These are phyloP conservation scores for Phyllostomus hastatus DNA, from an alignment of 2,113 vertebrate genomes.

Conservation along the genomic window DNA sequence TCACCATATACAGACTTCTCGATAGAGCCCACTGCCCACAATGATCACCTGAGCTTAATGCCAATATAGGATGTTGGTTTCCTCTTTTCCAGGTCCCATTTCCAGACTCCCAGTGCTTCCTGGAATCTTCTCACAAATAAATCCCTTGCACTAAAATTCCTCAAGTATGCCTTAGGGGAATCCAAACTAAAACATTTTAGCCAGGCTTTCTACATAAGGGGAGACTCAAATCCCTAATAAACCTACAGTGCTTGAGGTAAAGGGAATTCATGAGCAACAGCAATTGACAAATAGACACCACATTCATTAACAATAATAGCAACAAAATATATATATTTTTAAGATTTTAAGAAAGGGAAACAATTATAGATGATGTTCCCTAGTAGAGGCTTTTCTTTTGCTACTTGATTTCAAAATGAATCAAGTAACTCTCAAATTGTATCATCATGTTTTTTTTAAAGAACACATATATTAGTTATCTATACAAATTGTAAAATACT, in stretches of 20 bases:
- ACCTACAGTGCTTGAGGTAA: not conserved
- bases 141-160: no score
- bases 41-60: not conserved
- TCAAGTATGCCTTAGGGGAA: not conserved
- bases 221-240: not conserved
- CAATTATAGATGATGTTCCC: not conserved
- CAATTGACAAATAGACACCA: not conserved
- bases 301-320: not conserved
- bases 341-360: not conserved
- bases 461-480: not conserved
- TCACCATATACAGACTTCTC: not conserved
- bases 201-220: no score
- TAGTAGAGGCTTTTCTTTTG: not conserved
- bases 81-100: not conserved
- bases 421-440: not conserved
- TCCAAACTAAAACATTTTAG: not conserved
- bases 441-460: not conserved
- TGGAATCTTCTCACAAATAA: not conserved
- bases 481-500: not conserved
- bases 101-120: not conserved
- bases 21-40: not conserved
- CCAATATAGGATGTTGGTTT: no score
- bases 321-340: not conserved
- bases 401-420: not conserved
- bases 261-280: not conserved